Percentiles rank a stretch among this genome's conserved stretches.
Conservation (phyloP, 1,140 invertebrate genomes). For the Brachionus plicatilis region DNA sequence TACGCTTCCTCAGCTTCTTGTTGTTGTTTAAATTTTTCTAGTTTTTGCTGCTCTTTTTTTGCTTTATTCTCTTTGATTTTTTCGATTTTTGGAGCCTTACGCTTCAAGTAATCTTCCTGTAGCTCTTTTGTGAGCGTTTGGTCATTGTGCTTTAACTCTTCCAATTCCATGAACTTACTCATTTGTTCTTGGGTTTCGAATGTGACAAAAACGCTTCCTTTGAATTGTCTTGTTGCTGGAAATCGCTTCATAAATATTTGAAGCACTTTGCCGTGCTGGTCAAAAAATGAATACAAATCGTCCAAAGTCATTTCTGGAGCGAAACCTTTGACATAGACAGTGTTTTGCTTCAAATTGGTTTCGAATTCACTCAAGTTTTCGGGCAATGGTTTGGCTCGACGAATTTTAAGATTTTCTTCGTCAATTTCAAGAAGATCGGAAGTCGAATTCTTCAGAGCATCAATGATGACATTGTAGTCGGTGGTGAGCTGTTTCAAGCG, state of each 20-base stretch:
- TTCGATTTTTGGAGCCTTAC: constrained; percentile 22
- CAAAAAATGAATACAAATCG: constrained; percentile 5
- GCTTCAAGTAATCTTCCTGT: constrained; percentile 35
- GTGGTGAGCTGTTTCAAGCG: constrained; percentile 10
- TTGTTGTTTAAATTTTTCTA: constrained; percentile 23
- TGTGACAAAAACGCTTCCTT: constrained; percentile 37
- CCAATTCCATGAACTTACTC: constrained; percentile 27
- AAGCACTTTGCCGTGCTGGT: constrained; percentile 16
- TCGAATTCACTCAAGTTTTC: constrained; percentile 31
- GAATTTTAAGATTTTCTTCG: constrained; percentile 19
- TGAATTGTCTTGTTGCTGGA: constrained; percentile 28
- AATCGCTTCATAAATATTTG: constrained; percentile 38
- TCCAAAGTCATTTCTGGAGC: constrained; percentile 10
- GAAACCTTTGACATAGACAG: constrained; percentile 39
- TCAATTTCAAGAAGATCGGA: constrained; percentile 15
- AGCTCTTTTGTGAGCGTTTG: background rate
- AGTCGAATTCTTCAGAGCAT: background rate
- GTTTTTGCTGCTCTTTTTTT: constrained; percentile 23
- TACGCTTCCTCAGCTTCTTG: constrained; percentile 10
- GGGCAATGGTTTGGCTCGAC: constrained; percentile 4
- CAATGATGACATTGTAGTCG: background rate
- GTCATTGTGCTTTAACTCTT: constrained; percentile 1
- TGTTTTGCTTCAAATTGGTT: constrained; percentile 9
- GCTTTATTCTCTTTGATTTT: constrained; percentile 28
- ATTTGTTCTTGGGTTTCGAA: constrained; percentile 35